These are phyloP conservation scores for Diadegma fenestrale DNA, from an alignment of 2,888 invertebrate genomes.

Conservation along the genomic window DNA sequence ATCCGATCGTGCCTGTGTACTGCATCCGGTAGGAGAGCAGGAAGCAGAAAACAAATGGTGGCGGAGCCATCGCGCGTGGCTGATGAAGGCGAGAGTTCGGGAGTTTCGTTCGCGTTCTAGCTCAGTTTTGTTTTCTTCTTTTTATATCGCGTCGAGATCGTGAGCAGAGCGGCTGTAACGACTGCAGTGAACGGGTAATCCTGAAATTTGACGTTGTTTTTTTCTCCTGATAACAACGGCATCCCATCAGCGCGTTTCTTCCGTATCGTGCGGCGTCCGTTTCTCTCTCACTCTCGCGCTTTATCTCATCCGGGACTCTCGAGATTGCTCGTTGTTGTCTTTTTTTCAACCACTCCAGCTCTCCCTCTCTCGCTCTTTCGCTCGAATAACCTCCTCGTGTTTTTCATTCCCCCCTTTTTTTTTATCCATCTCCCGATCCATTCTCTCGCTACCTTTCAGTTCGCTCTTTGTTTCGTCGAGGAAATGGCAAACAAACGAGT, in stretches of 20 bases:
- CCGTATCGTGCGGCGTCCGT: conserved; percentile 46
- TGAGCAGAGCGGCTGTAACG: conserved; percentile 79
- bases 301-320: conserved; percentile 62
- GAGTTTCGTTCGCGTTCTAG: conserved; percentile 43
- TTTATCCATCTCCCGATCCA: conserved; percentile 47
- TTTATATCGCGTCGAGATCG: conserved; percentile 51
- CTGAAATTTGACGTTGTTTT: conserved; percentile 75
- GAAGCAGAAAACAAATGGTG: conserved; percentile 67
- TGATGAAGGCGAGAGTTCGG: conserved; percentile 37
- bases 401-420: conserved; percentile 46
- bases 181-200: conserved; percentile 83
- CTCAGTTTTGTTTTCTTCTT: conserved; percentile 18
- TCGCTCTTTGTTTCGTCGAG: conserved; percentile 77
- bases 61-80: conserved; percentile 41
- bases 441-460: conserved; percentile 55
- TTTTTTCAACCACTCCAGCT: conserved; percentile 33
- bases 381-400: conserved; percentile 27
- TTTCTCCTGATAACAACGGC: conserved; percentile 74
- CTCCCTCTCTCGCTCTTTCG: conserved; percentile 35
- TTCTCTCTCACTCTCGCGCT: conserved; percentile 38
- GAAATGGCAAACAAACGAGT: conserved; percentile 84
- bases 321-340: conserved; percentile 65
- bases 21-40: conserved; percentile 62
- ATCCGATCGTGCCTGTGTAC: conserved; percentile 55
- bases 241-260: conserved; percentile 73